Evolutionary conservation across 2,888 invertebrate species (phyloP), one percentile per base, ranked within the genome.

Genomic region (Lysandra coridon): DNA sequence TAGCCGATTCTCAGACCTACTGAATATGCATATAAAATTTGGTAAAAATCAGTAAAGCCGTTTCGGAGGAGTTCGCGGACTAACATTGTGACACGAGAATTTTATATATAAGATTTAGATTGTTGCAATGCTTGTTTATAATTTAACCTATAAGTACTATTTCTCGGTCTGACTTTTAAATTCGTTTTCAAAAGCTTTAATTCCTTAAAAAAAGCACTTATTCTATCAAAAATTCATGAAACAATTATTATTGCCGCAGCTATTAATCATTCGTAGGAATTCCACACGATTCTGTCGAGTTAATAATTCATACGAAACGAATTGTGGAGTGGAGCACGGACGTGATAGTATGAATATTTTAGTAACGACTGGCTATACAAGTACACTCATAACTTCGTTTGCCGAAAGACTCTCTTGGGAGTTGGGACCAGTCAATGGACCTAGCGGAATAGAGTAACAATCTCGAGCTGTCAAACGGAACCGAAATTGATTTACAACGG

Each of bases 281-380:
- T 44, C 78, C 73, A 73, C 73, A 49, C 49, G 57, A 73, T 73
- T 73, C 37, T n/a, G 69, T n/a, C 40, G 30, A 73, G 33, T 78
- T 73, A 78, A 78, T 78, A 53, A 78, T 78, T 78, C 78, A 78
- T 53, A 69, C 53, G 37, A 30, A 49, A 78, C 73, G 73, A 69
- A 53, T 44, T 23, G 75, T 75, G 10, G 75, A 49, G 12, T 23
- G 53, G 75, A 33, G 30, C 12, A 44, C 44, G n/a, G 44, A 75
- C 69, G 14, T 33, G 69, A 37, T 69, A 69, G 69, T 69, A 44
- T 75, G 49, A 75, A 75, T 75, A 75, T 75, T 75, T 75, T 75
- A 74, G 74, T 44, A 74, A 49, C 1, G 12, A 23, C 17, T 17
- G 57, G 30, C 12, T 5, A 44, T 10, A n/a, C 57, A 57, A 57